Conservation (phyloP, 1,140 invertebrate species). For the Aculops lycopersici region DNA sequence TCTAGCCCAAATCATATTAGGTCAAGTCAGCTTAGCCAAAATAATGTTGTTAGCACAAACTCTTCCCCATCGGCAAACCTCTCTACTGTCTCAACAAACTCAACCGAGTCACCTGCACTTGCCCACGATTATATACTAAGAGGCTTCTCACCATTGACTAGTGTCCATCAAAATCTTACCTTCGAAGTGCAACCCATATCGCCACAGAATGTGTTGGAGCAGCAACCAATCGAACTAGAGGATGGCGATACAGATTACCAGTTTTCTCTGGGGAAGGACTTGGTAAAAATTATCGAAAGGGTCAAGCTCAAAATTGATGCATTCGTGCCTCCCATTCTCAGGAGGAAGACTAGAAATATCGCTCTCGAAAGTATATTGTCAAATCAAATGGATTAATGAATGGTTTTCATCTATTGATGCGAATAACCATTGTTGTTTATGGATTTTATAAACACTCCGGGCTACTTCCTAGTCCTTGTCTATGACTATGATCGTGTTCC, state of each 20-base stretch:
- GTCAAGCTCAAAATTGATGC: neutral
- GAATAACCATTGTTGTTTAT: too few species aligned
- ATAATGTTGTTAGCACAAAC: neutral
- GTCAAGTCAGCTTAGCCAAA: neutral
- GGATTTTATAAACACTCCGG: too few species aligned
- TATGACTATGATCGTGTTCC: too few species aligned
- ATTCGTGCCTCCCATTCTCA: neutral
- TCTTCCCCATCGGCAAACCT: neutral
- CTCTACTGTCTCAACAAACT: neutral
- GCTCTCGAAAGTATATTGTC: neutral
- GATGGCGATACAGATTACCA: neutral
- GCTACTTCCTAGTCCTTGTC: too few species aligned
- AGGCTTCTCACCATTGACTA: conserved; percentile 4
- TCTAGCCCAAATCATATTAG: neutral
- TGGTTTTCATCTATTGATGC: too few species aligned
- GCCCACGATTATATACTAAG: conserved; percentile 5
- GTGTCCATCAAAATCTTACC: neutral
- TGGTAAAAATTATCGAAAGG: neutral
- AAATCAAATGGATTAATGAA: too few species aligned
- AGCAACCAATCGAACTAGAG: too few species aligned
- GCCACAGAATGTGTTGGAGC: too few species aligned
- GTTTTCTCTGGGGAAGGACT: neutral
- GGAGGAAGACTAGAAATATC: neutral
- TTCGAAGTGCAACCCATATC: conserved; percentile 1
- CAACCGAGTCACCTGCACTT: neutral